Base-by-base conservation (phyloP, 2,113 vertebrate genomes). In the Perognathus longimembris region DNA sequence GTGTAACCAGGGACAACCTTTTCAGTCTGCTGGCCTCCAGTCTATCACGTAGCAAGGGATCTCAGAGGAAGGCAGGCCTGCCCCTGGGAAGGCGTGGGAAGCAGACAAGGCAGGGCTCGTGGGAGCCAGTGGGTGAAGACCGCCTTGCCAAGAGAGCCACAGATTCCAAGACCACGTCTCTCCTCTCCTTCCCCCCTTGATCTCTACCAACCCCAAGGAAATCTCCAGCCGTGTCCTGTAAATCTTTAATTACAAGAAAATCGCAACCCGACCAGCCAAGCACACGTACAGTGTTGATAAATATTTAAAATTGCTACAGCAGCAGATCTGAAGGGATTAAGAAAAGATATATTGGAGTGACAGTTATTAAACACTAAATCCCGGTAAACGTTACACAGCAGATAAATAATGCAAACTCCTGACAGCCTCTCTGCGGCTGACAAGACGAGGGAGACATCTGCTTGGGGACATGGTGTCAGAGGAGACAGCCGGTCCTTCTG, bases 221-320 rank as follows among this genome's bases (percentile, higher is more conserved):
- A 95, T 86, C 97, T 95, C 10, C n/a, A 96, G 94, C 90, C 18
- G 86, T 78, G 96, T 96, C 97, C 97, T 92, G 96, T 98, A 97
- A 98, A 98, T 98, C 96, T 98, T 98, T 98, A 97, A 98, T 97
- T 97, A 97, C 96, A 96, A 95, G 96, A 96, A 97, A 98, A 97
- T 92, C 91, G 97, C 97, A 93, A 66, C 97, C 94, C 96, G 61
- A 96, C 91, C 95, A 86, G 96, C 9, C 50, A 21, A 96, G 89
- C 87, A 95, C 95, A 96, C 14, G 78, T 94, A 97, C 91, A 28
- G 89, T 1, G 64, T 70, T 94, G 96, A 97, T 98, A 96, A 98
- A 98, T 98, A 97, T 98, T 98, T 98, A 94, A 98, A 96, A 95
- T 71, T 89, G 97, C 97, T 95, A 96, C 95, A 93, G 96, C 54